These are phyloP conservation scores for Erythrolamprus reginae DNA, from an alignment of 2,113 vertebrate genomes.

Conservation along the genomic window DNA sequence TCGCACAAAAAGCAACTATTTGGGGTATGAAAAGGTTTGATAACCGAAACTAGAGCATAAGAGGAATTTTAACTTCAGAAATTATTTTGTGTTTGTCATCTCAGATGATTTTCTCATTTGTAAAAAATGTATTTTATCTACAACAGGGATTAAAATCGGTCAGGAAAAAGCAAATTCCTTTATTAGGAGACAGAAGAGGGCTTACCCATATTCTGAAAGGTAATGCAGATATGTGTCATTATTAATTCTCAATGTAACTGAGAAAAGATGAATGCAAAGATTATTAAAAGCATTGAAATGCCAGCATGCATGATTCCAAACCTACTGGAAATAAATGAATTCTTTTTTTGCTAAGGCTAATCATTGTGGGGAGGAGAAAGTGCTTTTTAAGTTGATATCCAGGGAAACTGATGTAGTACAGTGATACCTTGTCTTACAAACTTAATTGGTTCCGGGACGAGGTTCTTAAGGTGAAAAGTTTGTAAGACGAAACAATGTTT, in stretches of 20 bases:
- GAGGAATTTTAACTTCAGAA: background rate
- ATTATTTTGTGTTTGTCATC: background rate
- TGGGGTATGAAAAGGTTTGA: no score
- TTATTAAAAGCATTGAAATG: background rate
- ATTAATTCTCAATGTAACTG: background rate
- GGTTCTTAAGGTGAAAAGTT: no score
- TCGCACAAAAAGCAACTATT: background rate
- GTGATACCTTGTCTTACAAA: no score
- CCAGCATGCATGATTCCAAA: background rate
- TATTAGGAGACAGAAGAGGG: slow-evolving; percentile 59
- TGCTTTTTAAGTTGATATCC: background rate
- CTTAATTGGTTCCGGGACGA: no score
- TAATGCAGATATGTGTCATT: slow-evolving; percentile 17
- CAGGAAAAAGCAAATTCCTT: slow-evolving; percentile 57
- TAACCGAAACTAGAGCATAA: background rate
- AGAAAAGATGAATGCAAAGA: background rate
- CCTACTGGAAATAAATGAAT: background rate
- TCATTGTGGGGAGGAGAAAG: background rate
- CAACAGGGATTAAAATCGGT: slow-evolving; percentile 50
- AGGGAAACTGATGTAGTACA: background rate
- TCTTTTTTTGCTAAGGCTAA: background rate
- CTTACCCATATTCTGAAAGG: slow-evolving; percentile 49
- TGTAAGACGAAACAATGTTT: no score
- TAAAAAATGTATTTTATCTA: background rate
- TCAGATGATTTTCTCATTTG: background rate